These are phyloP conservation scores for Aphaenogaster rudis DNA, from an alignment of 1,140 invertebrate genomes.

Conservation along the genomic window DNA sequence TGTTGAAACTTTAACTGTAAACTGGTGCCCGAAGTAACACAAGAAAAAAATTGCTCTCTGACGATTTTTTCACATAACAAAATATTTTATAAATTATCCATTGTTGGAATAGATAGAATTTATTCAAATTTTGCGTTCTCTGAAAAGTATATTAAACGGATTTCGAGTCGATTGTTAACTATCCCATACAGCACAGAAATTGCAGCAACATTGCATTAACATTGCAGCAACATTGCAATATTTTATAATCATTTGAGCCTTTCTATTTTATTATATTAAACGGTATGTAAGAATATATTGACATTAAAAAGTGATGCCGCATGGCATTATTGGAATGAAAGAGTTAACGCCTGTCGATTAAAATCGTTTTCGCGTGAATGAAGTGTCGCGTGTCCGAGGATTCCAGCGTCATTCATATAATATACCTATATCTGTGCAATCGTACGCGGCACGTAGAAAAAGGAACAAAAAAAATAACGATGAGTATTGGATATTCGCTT, in stretches of 20 bases:
- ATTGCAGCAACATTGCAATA: no score
- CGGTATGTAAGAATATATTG: not conserved
- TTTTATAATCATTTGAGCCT: no score
- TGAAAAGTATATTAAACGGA: not conserved
- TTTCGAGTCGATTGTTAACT: not conserved
- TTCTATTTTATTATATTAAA: no score
- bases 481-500: not conserved
- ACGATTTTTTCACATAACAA: not conserved
- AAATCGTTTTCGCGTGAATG: not conserved
- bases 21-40: not conserved
- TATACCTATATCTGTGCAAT: not conserved
- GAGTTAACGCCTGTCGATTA: not conserved
- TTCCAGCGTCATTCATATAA: not conserved
- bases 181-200: no score
- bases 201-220: no score
- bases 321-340: not conserved
- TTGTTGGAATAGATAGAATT: not conserved
- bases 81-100: not conserved
- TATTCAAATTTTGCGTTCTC: not conserved
- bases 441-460: not conserved
- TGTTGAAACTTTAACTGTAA: constrained; percentile 35
- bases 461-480: not conserved
- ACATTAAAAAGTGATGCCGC: not conserved
- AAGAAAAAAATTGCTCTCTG: not conserved
- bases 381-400: not conserved